Evolutionary conservation across 2,113 vertebrate species (phyloP).

Genomic region (Apaloderma vittatum): DNA sequence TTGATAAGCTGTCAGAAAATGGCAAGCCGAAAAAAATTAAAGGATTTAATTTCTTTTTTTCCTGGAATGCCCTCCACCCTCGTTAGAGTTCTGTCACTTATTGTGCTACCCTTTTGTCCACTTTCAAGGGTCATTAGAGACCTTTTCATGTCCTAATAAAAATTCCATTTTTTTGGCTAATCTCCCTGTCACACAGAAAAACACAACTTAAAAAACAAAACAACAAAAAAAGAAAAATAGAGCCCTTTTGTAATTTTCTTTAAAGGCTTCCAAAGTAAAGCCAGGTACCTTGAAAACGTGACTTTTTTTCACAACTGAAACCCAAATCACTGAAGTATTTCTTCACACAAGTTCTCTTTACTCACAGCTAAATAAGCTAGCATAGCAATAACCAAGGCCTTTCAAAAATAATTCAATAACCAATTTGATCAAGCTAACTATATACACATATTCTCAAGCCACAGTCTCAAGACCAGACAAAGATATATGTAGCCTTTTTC

Average conservation of each 20-base stretch:
- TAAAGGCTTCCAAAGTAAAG: constrained; percentile 32
- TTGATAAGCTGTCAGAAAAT: constrained; percentile 77
- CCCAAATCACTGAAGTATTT: neutral
- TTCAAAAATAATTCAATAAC: neutral
- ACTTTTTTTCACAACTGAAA: constrained; percentile 34
- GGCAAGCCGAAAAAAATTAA: constrained; percentile 72
- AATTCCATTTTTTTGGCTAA: constrained; percentile 70
- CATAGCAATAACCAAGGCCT: neutral
- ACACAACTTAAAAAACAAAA: constrained; percentile 54
- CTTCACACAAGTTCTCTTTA: neutral
- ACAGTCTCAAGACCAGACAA: constrained; percentile 11
- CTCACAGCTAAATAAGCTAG: neutral
- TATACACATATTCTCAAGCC: neutral
- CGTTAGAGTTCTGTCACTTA: constrained; percentile 74
- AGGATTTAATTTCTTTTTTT: constrained; percentile 73
- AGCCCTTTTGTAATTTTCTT: constrained; percentile 14
- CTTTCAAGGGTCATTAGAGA: constrained; percentile 71
- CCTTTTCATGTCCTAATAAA: constrained; percentile 65
- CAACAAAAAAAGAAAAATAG: neutral
- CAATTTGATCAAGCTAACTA: constrained; percentile 15
- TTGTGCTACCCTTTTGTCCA: constrained; percentile 52
- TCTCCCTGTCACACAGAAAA: constrained; percentile 47
- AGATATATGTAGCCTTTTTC: neutral
- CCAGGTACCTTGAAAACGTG: constrained; percentile 28
- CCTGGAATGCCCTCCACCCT: constrained; percentile 72